phyloP scores from a whole-genome alignment of 2,113 vertebrate genomes.

The Empidonax traillii region DNA sequence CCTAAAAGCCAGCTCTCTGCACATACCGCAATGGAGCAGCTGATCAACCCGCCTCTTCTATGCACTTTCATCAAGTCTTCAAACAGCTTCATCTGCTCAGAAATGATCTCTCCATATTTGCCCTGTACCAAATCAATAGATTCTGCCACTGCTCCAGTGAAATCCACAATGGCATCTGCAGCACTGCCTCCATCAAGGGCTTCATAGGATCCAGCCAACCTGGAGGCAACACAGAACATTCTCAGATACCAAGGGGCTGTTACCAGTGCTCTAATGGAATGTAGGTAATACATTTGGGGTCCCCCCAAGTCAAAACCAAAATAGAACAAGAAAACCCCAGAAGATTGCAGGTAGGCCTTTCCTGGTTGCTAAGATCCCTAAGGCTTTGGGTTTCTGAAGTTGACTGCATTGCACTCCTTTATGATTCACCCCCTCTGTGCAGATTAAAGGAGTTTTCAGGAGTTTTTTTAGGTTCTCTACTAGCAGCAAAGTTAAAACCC shows the following conservation, averaged over 20 bases:
- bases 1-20: neutral
- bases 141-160: conserved; percentile 90
- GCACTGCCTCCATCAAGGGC: conserved; percentile 90
- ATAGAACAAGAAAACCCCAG: neutral
- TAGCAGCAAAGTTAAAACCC: neutral
- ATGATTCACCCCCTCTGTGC: neutral
- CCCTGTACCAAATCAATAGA: conserved; percentile 79
- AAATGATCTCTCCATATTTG: conserved; percentile 74
- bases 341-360: neutral
- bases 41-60: conserved; percentile 86
- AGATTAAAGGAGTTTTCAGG: neutral
- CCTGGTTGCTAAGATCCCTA: neutral
- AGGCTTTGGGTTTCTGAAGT: neutral
- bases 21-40: conserved; percentile 85
- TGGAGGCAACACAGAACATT: conserved; percentile 47
- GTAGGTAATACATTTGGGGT: neutral
- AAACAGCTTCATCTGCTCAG: conserved; percentile 84
- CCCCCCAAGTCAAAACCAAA: neutral
- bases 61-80: conserved; percentile 85
- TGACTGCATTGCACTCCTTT: neutral
- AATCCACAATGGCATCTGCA: conserved; percentile 92
- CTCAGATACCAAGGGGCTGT: neutral
- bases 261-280: neutral
- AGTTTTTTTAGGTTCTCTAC: neutral
- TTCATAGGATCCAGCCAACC: conserved; percentile 90